Percentiles rank a stretch among this genome's conserved stretches.
phyloP scores from a whole-genome alignment of 2,888 invertebrate species.

The Creontiades dilutus region DNA sequence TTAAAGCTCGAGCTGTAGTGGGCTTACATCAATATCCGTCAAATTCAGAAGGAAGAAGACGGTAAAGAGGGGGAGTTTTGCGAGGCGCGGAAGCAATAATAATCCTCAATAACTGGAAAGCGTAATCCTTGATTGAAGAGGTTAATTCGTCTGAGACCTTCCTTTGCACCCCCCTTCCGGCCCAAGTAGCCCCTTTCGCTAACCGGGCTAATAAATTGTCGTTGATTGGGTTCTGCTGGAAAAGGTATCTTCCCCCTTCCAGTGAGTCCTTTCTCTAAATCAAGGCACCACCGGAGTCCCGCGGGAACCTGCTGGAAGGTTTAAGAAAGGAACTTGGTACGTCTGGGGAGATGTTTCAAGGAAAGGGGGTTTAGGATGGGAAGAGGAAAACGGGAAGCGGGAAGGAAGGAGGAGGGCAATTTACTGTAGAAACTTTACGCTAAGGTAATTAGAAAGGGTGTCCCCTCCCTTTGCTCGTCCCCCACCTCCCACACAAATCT shows the following conservation, averaged over 20 bases:
- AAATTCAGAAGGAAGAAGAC: not conserved
- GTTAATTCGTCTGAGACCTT: slow-evolving; percentile 66
- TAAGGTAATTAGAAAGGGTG: slow-evolving; percentile 71
- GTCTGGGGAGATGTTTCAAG: slow-evolving; percentile 72
- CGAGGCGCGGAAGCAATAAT: slow-evolving; percentile 68
- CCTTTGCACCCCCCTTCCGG: not conserved
- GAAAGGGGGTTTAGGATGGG: slow-evolving; percentile 40
- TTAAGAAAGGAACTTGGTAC: slow-evolving; percentile 66
- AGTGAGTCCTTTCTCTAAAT: slow-evolving; percentile 62
- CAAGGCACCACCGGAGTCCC: slow-evolving; percentile 59
- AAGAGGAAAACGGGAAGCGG: slow-evolving; percentile 24
- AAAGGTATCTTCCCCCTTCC: slow-evolving; percentile 50
- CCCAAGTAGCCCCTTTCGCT: not conserved
- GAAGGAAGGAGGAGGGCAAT: slow-evolving; percentile 61
- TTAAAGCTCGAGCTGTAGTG: not conserved
- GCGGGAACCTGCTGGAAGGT: slow-evolving; percentile 56
- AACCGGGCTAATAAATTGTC: slow-evolving; percentile 66
- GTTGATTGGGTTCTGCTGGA: slow-evolving; percentile 66
- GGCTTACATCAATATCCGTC: slow-evolving; percentile 63
- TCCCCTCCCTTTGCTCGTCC: slow-evolving; percentile 32
- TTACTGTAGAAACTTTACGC: slow-evolving; percentile 72
- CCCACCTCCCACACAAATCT: slow-evolving; percentile 65
- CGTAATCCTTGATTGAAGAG: slow-evolving; percentile 69
- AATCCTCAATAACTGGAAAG: slow-evolving; percentile 67
- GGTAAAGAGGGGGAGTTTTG: slow-evolving; percentile 57